Base-by-base conservation (phyloP, 2,888 invertebrate genomes). In the Diarsia mendica region DNA sequence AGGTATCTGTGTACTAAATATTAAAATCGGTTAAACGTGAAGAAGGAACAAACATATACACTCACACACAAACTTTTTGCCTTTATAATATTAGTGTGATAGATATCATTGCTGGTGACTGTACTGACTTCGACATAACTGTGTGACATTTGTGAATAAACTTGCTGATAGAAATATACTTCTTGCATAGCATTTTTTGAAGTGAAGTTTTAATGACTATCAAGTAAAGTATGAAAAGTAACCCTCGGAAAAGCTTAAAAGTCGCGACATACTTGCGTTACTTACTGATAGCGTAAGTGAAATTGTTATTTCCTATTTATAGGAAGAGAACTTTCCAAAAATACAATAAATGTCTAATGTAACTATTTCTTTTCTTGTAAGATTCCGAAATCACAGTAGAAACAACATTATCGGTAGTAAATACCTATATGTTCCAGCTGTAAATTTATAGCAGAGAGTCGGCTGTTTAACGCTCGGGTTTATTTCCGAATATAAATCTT, bases 401-500 rank as follows among this genome's bases (percentile, higher is more conserved):
- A 79, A 75, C 65, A 66, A 75, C n/a, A 51, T 58, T 51, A 72
- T 28, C 48, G 63, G 48, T 28, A 67, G 39, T 65, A 65, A 67
- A 77, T 67, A 64, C 23, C 49, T 51, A 44, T 49, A 64, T 67
- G 53, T 69, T 60, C 51, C 53, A 55, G 33, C 53, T 64, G 79
- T 60, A 68, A 28, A 10, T 82, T 79, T 82, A 83, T 72, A 48
- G 61, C 53, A 11, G 51, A 51, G 55, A 18, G 44, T 66, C 74
- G 64, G 55, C 33, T 79, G 79, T 63, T 83, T 69, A 74, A 71
- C 49, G 58, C 18, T 53, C 69, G 67, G 66, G 18, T 82, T 82
- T 79, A 83, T 83, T 69, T 69, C 66, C 69, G 66, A 79, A 58
- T 55, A 72, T 82, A 82, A 79, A 79, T 83, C 75, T 75, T 79